These are phyloP conservation scores for Crematogaster levior DNA, from an alignment of 2,888 invertebrate genomes.

Conservation along the genomic window DNA sequence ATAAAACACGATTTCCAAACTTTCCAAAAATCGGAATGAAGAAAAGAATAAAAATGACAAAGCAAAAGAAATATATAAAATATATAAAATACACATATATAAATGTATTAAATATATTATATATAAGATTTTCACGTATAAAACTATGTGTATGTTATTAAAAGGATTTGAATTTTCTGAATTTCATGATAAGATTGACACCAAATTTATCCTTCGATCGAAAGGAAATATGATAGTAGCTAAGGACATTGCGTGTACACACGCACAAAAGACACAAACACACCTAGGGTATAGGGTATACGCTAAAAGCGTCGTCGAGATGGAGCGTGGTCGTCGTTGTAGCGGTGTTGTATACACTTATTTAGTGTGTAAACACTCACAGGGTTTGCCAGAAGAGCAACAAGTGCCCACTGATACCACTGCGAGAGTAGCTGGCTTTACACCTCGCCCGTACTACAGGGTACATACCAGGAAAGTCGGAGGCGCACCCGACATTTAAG, in stretches of 20 bases:
- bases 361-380: constrained; percentile 82
- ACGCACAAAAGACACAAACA: constrained; percentile 8
- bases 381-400: constrained; percentile 81
- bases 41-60: not conserved
- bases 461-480: constrained; percentile 53
- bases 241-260: not conserved
- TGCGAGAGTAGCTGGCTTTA: constrained; percentile 61
- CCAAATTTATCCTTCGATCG: not conserved
- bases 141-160: not conserved
- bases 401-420: constrained; percentile 77
- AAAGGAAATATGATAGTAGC: not conserved
- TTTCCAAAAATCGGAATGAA: not conserved
- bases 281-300: not conserved
- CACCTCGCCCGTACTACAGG: constrained; percentile 56
- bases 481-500: constrained; percentile 44
- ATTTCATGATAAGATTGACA: not conserved
- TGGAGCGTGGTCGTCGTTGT: constrained; percentile 56
- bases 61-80: not conserved
- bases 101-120: not conserved
- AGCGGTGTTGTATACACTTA: constrained; percentile 75
- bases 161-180: not conserved
- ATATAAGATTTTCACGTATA: not conserved
- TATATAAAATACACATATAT: not conserved
- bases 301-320: constrained; percentile 60
- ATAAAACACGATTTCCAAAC: not conserved